Conservation (phyloP, 2,888 invertebrate species). For the Temnothorax ravouxi region DNA sequence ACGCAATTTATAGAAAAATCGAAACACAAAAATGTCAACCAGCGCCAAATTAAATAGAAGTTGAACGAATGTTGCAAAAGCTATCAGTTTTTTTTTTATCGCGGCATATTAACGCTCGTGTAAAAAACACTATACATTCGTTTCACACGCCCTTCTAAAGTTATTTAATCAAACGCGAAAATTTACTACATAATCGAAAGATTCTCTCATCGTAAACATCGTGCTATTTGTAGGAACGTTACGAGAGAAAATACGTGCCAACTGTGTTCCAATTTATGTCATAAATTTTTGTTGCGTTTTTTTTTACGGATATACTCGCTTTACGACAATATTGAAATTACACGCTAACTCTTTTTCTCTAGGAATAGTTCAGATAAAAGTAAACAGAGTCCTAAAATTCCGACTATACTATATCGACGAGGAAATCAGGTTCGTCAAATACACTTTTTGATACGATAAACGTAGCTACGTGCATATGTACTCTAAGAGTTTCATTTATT, state of each 20-base stretch:
- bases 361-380: not conserved
- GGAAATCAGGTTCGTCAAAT: not conserved
- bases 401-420: not conserved
- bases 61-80: conserved; percentile 16
- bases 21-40: not conserved
- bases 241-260: conserved; percentile 18
- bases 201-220: conserved; percentile 34
- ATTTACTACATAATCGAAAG: conserved; percentile 33
- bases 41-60: not conserved
- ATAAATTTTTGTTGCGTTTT: conserved; percentile 35
- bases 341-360: not conserved
- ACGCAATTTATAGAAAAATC: conserved; percentile 7
- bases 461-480: not conserved
- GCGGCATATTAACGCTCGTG: not conserved
- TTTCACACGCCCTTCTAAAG: conserved; percentile 2
- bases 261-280: conserved; percentile 24
- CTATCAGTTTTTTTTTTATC: not conserved
- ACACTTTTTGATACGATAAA: not conserved
- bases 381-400: not conserved
- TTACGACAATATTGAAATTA: conserved; percentile 29
- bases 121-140: conserved; percentile 4
- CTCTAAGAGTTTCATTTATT: not conserved
- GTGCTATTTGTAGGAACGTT: conserved; percentile 27
- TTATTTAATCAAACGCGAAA: conserved; percentile 33
- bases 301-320: conserved; percentile 1